phyloP scores from a whole-genome alignment of 2,888 invertebrate genomes.

The Zaprionus bogoriensis region DNA sequence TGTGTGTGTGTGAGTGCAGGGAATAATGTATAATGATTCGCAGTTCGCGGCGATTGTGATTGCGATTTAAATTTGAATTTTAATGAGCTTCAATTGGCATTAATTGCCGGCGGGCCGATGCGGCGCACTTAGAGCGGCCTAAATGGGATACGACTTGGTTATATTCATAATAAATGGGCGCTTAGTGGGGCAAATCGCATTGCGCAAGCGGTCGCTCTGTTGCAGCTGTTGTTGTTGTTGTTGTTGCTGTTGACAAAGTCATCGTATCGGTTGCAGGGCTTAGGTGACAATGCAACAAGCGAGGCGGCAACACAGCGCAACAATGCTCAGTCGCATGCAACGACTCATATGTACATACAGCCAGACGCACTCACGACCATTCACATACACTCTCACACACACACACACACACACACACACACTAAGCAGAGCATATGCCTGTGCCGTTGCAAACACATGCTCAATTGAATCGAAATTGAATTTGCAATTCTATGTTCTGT shows the following conservation, averaged over 20 bases:
- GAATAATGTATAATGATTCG: slow-evolving; percentile 13
- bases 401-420: slow-evolving; percentile 2
- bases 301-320: slow-evolving; percentile 50
- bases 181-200: neutral
- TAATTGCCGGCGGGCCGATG: slow-evolving; percentile 47
- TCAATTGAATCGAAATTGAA: slow-evolving; percentile 78
- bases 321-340: slow-evolving; percentile 48
- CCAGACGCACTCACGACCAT: slow-evolving; percentile 17
- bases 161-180: neutral
- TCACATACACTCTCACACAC: slow-evolving; percentile 14
- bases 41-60: slow-evolving; percentile 13
- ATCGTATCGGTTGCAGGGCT: slow-evolving; percentile 53
- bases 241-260: slow-evolving; percentile 41
- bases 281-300: slow-evolving; percentile 70
- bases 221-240: too few species aligned
- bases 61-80: slow-evolving; percentile 53
- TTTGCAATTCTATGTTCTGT: slow-evolving; percentile 74
- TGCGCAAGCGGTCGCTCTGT: too few species aligned
- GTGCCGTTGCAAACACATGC: slow-evolving; percentile 71
- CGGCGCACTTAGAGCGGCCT: neutral
- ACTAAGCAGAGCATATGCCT: slow-evolving; percentile 52
- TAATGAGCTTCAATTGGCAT: slow-evolving; percentile 64
- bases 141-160: slow-evolving; percentile 4
- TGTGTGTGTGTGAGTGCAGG: neutral
- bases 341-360: slow-evolving; percentile 35